Conservation (phyloP, 2,797 vertebrate species). For the Onychomys arenicola region DNA sequence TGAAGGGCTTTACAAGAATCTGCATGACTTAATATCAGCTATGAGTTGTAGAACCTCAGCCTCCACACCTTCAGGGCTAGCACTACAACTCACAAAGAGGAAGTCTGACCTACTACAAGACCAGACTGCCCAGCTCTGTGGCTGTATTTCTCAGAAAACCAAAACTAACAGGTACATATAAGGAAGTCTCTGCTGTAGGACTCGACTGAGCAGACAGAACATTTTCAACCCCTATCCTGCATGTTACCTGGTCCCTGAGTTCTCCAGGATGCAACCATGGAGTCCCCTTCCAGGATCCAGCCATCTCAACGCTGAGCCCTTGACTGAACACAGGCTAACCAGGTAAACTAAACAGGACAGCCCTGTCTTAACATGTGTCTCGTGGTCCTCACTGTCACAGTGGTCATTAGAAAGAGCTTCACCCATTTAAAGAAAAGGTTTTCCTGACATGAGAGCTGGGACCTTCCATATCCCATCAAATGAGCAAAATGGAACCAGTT, state of each 20-base stretch:
- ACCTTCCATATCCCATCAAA: not conserved
- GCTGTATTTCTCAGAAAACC: slow-evolving; percentile 79
- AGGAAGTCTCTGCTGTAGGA: slow-evolving; percentile 48
- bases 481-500: not conserved
- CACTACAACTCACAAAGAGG: slow-evolving; percentile 15
- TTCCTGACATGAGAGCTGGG: not conserved
- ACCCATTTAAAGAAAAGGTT: not conserved
- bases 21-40: not conserved
- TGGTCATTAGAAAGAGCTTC: not conserved
- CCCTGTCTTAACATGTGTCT: not conserved
- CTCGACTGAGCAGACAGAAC: not conserved
- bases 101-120: slow-evolving; percentile 52
- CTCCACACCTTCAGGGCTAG: not conserved
- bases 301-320: not conserved
- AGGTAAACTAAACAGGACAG: slow-evolving; percentile 72
- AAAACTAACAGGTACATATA: slow-evolving; percentile 38
- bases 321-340: fast-evolving
- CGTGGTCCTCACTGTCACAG: not conserved
- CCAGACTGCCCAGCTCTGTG: not conserved
- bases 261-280: not conserved
- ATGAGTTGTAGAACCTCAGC: not conserved
- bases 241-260: not conserved
- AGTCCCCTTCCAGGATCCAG: not conserved
- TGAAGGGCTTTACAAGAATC: not conserved
- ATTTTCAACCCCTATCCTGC: not conserved